A percentile compares a stretch with the other conserved stretches of the same genome.
Evolutionary conservation across 2,797 vertebrate species (phyloP).

Genomic region (Calcarius lapponicus): DNA sequence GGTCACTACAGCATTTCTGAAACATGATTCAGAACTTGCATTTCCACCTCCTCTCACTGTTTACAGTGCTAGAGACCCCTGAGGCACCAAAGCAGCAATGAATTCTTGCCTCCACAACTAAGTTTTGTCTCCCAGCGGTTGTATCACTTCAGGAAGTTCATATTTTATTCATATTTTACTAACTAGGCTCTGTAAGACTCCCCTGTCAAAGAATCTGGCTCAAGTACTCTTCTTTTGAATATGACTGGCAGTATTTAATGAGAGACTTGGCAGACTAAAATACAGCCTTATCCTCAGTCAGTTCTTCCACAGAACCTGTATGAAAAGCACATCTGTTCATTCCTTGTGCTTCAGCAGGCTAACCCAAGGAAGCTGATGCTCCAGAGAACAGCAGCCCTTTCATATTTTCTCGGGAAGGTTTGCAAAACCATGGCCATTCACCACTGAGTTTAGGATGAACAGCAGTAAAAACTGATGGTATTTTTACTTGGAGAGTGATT

Average conservation of each 20-base stretch:
- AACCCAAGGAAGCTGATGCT: neutral
- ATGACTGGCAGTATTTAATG: neutral
- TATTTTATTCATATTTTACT: constrained; percentile 29
- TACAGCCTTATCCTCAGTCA: neutral
- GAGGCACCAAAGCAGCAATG: neutral
- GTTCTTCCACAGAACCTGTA: neutral
- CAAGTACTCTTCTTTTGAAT: neutral
- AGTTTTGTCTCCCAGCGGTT: neutral
- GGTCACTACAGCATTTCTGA: neutral
- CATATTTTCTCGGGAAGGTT: neutral
- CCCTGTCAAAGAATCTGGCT: neutral
- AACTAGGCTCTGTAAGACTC: neutral
- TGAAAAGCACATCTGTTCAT: constrained; percentile 42
- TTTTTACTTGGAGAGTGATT: neutral
- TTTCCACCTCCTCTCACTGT: neutral
- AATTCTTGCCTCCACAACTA: neutral
- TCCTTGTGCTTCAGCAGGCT: neutral
- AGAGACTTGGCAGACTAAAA: neutral
- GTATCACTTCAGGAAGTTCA: neutral
- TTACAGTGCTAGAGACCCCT: neutral
- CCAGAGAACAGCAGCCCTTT: neutral
- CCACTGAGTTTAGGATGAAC: neutral
- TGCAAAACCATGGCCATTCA: neutral
- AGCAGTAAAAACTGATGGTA: neutral
- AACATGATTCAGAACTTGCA: neutral